Evolutionary conservation across 1,140 invertebrate species (phyloP).

Genomic region (Meloidogyne hapla): DNA sequence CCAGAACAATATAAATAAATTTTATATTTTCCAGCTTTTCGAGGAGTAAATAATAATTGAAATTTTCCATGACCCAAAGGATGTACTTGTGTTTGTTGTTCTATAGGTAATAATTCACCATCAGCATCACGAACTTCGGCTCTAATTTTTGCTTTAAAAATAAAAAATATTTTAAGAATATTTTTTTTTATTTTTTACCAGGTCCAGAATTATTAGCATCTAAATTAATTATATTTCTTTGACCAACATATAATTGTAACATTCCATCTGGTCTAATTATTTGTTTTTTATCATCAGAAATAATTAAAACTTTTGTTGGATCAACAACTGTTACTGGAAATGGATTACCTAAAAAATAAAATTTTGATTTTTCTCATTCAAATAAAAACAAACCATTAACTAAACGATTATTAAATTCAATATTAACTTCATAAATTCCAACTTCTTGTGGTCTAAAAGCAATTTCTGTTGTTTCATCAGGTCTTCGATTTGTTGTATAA

Average conservation of each 20-base stretch:
- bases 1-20: slow-evolving; percentile 68
- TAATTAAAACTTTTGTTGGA: slow-evolving; percentile 71
- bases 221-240: slow-evolving; percentile 70
- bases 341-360: slow-evolving; percentile 69
- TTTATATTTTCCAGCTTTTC: slow-evolving; percentile 66
- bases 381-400: slow-evolving; percentile 66
- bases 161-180: not conserved
- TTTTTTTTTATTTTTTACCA: slow-evolving; percentile 64
- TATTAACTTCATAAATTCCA: slow-evolving; percentile 74
- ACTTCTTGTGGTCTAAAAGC: slow-evolving; percentile 71
- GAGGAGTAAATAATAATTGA: slow-evolving; percentile 66
- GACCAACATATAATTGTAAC: slow-evolving; percentile 64
- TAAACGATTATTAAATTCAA: slow-evolving; percentile 74
- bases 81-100: slow-evolving; percentile 49
- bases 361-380: not conserved
- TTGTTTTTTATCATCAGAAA: slow-evolving; percentile 70
- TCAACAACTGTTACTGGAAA: slow-evolving; percentile 76
- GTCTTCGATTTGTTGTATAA: slow-evolving; percentile 40
- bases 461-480: slow-evolving; percentile 55
- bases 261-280: slow-evolving; percentile 63
- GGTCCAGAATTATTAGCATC: slow-evolving; percentile 72
- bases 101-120: slow-evolving; percentile 68
- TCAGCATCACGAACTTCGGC: slow-evolving; percentile 73
- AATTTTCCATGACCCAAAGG: slow-evolving; percentile 64
- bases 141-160: slow-evolving; percentile 65